Base-by-base conservation (phyloP, 2,797 vertebrate species). In the Enteromius viviparus region DNA sequence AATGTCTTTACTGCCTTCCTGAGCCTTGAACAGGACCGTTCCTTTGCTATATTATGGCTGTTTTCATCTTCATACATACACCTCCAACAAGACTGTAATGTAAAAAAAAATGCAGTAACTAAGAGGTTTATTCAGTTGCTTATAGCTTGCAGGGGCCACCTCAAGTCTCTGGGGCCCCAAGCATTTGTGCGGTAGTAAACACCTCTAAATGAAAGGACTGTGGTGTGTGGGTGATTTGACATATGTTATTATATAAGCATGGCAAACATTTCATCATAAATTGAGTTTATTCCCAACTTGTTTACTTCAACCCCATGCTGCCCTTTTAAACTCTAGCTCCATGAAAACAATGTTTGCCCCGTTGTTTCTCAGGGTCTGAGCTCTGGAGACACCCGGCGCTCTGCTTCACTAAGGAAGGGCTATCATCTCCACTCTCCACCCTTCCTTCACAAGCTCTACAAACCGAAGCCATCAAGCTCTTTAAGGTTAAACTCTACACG, bases 381-480 rank as follows among this genome's bases (percentile, higher is more conserved):
- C 94, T 97, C 72, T 99, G 98, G 98, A 96, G 95, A 89, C 96
- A 98, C 74, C 96, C 97, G 34, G 91, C 89, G 81, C 85, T 99
- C 89, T 98, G 97, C 89, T 97, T 97, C 90, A 98, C 95, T 92
- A 99, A 99, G 90, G 97, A 99, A 91, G 97, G 96, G 75, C 94
- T 99, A 87, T 86, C 89, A 21, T 96, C 95, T 42, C 95, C 98
- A 45, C 96, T 99, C 85, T 98, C 97, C 87, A 98, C 98, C 0
- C 87, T 99, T 77, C 98, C 98, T 29, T 99, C 98, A 5, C 96
- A 97, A 91, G 98, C 98, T 58, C 93, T 99, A 82, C 97, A 97
- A 92, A 99, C 98, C 0, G 98, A 99, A 92, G 98, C 98, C 3
- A 94, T 99, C 84, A 99, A 99, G 90, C 94, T 99, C 89, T 99